These are phyloP conservation scores for Choreutis nemorana DNA, from an alignment of 2,888 invertebrate genomes.

Conservation along the genomic window DNA sequence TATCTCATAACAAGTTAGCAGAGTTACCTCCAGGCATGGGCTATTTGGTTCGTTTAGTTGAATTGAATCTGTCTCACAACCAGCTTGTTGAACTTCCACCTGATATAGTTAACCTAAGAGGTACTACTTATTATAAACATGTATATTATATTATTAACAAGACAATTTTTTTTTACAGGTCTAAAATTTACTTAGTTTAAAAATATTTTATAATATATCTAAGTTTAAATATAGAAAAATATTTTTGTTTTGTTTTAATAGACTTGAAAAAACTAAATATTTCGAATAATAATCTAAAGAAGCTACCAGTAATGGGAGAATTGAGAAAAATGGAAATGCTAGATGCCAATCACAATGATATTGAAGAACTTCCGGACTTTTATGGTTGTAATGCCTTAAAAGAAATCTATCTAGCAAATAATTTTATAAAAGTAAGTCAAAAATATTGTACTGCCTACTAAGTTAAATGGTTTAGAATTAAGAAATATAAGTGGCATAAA, in stretches of 20 bases:
- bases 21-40: constrained; percentile 82
- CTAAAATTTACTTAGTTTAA: too few relatives aligned
- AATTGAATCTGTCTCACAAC: constrained; percentile 79
- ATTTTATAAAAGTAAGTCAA: constrained; percentile 74
- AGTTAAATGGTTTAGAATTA: too few relatives aligned
- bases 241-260: constrained; percentile 31
- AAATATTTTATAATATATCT: too few relatives aligned
- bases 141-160: too few relatives aligned
- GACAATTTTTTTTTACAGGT: constrained; percentile 1
- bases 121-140: too few relatives aligned
- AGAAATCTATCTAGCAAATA: constrained; percentile 85
- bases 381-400: constrained; percentile 78
- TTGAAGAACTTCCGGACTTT: constrained; percentile 77
- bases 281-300: constrained; percentile 73
- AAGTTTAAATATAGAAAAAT: too few relatives aligned
- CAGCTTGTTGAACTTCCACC: constrained; percentile 77
- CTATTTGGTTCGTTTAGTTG: constrained; percentile 78
- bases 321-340: constrained; percentile 77
- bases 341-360: constrained; percentile 84
- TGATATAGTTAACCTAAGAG: constrained; percentile 83
- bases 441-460: too few relatives aligned
- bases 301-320: constrained; percentile 74
- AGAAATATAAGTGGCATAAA: too few relatives aligned
- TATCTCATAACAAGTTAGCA: constrained; percentile 79
- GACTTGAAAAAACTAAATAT: constrained; percentile 77